Percentiles rank a stretch among this genome's conserved stretches.
phyloP scores from a whole-genome alignment of 92 coral and sea anemone genomes.

The Micromussa lordhowensis region DNA sequence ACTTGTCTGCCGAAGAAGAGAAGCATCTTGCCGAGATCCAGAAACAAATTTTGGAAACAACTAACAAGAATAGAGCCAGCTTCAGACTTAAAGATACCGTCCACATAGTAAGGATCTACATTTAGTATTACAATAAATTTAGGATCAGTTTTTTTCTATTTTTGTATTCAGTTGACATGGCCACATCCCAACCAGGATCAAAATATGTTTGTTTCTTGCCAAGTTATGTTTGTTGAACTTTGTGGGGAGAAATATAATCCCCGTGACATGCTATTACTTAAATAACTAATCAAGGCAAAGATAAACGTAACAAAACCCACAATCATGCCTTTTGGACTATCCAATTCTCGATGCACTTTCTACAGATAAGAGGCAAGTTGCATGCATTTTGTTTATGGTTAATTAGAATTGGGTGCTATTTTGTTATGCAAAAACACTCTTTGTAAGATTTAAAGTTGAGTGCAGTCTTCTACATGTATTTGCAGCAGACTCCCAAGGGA shows the following conservation, averaged over 20 bases:
- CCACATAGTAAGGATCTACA: constrained; percentile 54
- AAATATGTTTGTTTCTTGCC: too few relatives aligned
- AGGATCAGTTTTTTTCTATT: too few relatives aligned
- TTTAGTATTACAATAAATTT: too few relatives aligned
- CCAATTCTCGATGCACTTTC: neutral
- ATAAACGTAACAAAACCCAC: neutral
- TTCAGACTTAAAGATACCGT: constrained; percentile 73
- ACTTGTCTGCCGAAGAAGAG: constrained; percentile 87
- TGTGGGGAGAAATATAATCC: too few relatives aligned
- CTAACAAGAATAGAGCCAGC: constrained; percentile 83
- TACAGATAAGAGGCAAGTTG: neutral
- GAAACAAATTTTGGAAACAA: constrained; percentile 91
- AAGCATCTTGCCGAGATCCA: constrained; percentile 90
- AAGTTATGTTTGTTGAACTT: neutral
- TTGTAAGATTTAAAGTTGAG: neutral
- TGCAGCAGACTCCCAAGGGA: constrained; percentile 44
- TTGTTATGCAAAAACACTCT: neutral
- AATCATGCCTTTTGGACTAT: neutral
- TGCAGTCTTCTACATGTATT: neutral
- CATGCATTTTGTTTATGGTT: neutral
- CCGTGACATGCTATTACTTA: too few relatives aligned
- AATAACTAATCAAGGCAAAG: neutral
- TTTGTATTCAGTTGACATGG: neutral
- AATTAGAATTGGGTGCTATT: neutral
- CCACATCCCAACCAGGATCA: too few relatives aligned